Evolutionary conservation across 37 sponge, comb jelly and placozoan genomes (phyloP), one percentile per base, ranked within the genome.

Genomic region (Crambe crambe): DNA sequence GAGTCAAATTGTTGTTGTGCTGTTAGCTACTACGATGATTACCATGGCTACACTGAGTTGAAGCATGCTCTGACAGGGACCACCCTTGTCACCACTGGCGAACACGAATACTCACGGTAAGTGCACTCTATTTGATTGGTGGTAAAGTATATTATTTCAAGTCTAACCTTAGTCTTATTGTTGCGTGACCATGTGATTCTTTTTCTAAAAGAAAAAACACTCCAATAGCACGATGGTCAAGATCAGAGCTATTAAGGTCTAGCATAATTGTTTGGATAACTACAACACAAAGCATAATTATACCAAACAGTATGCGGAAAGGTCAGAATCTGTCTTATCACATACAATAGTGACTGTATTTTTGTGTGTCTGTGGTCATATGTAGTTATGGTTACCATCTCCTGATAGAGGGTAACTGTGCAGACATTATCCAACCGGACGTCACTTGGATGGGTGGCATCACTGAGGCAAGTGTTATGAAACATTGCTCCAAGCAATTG

Each of bases 381-480:
- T 30, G 51, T 43, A 72, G 92, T 26, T 94, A 94, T 73, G 95
- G 95, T 18, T 94, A 74, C 70, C 80, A 76, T 38, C 74, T 65
- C 67, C 64, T 94, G 47, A 30, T 94, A 22, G 89, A 90, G 42
- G 44, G 51, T n/a, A 67, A 67, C 20, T 87, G 90, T 74, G 91
- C 86, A 38, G 91, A 94, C 70, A 84, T 94, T 18, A 29, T 94
- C 21, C 95, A 94, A 62, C 95, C 95, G 15, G 95, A 94, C 70
- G 79, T 94, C 37, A 94, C 95, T 0, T 94, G 95, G 95, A 73
- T 94, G 72, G 95, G 95, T 27, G 95, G 95, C 26, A 94, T 94
- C 44, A 94, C 95, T 41, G 95, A 94, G 72, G 90, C 83, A 44
- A 10, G 64, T 38, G 35, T 29, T 25, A 9, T 63, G n/a, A 63